Base-by-base conservation (phyloP, 2,797 vertebrate genomes). In the Micrastur ruficollis region DNA sequence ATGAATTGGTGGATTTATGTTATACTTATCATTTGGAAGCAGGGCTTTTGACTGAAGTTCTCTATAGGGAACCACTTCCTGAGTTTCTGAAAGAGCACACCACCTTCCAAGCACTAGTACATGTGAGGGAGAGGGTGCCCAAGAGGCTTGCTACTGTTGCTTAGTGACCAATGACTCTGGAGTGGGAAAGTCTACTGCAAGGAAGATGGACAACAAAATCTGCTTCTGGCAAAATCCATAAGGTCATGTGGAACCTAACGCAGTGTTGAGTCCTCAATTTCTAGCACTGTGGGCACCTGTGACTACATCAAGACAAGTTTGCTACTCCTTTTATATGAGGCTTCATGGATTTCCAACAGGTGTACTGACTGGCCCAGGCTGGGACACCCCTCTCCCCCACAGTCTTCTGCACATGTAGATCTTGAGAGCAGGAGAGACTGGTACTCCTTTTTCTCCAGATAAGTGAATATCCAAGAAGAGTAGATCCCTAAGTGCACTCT, bases 241-340 rank as follows among this genome's bases (percentile, higher is more conserved):
- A 61, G 6, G 19, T 68, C n/a, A 6, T 29, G 19, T 89, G 47
- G 47, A 74, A 38, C n/a, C 11, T 89, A 15, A 53, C 23, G 9
- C 20, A 65, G 26, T 1, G 1, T 1, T 4, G 32, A n/a, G 12
- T 83, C 23, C 13, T 66, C 34, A 21, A 0, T 81, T 94, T 66
- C 44, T 40, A 36, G n/a, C 0, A 1, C 49, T 88, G 18, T 12
- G 18, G 23, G 9, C 12, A 59, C 8, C 27, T 74, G 20, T 59
- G 70, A 71, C 21, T 14, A 25, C 21, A 55, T 63, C 34, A 74
- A 58, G 32, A 78, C 18, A 25, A 42, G 18, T 84, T 93, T 84
- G 11, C 34, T 78, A 5, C 10, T 71, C 7, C 14, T 65, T 68
- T 68, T 42, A 6, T 36, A 8, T 34, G 49, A 81, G 14, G 12